These are phyloP conservation scores for Anaspis maculata DNA, from an alignment of 2,888 invertebrate species.

Conservation along the genomic window DNA sequence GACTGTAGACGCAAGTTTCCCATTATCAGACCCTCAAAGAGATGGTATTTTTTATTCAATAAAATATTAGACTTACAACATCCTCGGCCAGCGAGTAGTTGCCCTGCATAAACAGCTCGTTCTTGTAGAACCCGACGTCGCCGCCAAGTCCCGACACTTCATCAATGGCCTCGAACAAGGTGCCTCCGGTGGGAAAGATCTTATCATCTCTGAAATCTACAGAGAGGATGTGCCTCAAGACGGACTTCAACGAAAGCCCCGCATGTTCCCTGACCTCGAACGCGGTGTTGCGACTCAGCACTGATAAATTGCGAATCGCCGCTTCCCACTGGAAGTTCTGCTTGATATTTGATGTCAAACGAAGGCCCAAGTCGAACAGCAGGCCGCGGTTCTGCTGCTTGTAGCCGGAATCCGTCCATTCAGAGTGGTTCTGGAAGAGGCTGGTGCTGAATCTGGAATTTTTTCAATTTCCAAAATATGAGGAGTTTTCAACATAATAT, in stretches of 20 bases:
- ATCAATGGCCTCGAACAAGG: conserved; percentile 61
- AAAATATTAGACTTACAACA: no score
- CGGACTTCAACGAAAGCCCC: conserved; percentile 85
- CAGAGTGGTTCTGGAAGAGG: conserved; percentile 67
- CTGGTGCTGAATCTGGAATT: conserved; percentile 59
- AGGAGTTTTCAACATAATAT: no score
- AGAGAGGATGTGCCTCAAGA: conserved; percentile 69
- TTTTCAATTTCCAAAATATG: no score
- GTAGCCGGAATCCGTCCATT: conserved; percentile 77
- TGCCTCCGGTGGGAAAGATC: conserved; percentile 72
- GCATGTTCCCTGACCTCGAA: conserved; percentile 84
- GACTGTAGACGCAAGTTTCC: no score
- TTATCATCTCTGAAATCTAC: conserved; percentile 72
- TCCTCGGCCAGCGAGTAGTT: conserved; percentile 49
- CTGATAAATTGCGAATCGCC: conserved; percentile 68
- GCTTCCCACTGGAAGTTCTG: conserved; percentile 88
- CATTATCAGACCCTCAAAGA: no score
- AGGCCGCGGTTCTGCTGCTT: conserved; percentile 70
- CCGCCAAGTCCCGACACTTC: conserved; percentile 90
- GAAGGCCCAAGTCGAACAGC: conserved; percentile 66
- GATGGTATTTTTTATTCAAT: no score
- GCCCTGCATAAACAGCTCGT: conserved; percentile 62
- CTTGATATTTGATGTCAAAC: conserved; percentile 62
- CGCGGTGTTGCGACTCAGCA: conserved; percentile 63
- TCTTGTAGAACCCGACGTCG: conserved; percentile 82